phyloP scores from a whole-genome alignment of 2,797 vertebrate species.

The Enteromius trimaculatus region DNA sequence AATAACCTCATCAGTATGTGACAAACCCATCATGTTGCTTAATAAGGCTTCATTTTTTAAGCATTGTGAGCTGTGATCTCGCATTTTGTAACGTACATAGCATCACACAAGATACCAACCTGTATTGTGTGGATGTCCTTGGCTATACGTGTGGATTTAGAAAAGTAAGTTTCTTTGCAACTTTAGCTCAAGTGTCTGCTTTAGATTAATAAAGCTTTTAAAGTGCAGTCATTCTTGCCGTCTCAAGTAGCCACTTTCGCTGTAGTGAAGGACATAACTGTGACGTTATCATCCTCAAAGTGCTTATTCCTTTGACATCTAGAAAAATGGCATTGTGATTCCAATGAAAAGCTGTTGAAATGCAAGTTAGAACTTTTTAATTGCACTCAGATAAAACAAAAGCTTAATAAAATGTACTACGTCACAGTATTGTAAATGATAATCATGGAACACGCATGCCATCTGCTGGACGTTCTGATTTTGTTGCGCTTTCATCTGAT shows the following conservation, averaged over 20 bases:
- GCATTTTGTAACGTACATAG: neutral
- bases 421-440: neutral
- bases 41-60: neutral
- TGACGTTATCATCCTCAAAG: neutral
- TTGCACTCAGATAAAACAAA: neutral
- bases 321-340: neutral
- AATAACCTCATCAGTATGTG: constrained; percentile 54
- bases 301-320: neutral
- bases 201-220: constrained; percentile 18
- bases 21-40: neutral
- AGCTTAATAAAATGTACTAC: neutral
- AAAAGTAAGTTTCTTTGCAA: neutral
- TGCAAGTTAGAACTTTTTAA: neutral
- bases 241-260: constrained; percentile 8
- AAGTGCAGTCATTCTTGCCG: neutral
- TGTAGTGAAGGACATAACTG: neutral
- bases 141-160: neutral
- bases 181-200: neutral
- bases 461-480: constrained; percentile 63
- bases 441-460: constrained; percentile 65
- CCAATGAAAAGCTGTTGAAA: neutral
- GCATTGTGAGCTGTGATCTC: neutral
- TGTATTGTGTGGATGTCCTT: neutral
- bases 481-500: neutral
- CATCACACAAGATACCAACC: neutral